Evolutionary conservation across 2,888 invertebrate genomes (phyloP).

Genomic region (Cataglyphis albicans): DNA sequence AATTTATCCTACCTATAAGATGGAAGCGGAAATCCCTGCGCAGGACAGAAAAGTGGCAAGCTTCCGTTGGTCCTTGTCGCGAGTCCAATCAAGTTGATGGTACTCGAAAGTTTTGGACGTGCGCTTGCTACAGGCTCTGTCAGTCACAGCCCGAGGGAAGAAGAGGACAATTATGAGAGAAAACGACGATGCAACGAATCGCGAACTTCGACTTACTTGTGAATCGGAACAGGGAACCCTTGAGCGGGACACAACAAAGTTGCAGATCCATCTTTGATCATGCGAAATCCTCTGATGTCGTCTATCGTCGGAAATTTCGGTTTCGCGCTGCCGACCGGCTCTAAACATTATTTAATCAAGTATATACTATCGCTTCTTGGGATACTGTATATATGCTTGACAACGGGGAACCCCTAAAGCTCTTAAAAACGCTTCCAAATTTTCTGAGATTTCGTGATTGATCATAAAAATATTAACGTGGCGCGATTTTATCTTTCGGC

Average conservation of each 20-base stretch:
- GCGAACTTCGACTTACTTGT: slow-evolving; percentile 86
- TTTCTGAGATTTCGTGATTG: neutral
- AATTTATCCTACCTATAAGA: slow-evolving; percentile 85
- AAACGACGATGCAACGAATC: neutral
- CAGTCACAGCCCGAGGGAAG: slow-evolving; percentile 66
- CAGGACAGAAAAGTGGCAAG: slow-evolving; percentile 90
- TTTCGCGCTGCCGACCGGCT: slow-evolving; percentile 88
- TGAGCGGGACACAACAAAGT: slow-evolving; percentile 91
- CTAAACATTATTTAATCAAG: slow-evolving; percentile 79
- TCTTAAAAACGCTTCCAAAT: slow-evolving; percentile 14
- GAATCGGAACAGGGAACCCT: slow-evolving; percentile 89
- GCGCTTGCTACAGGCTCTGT: slow-evolving; percentile 91
- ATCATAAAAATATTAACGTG: neutral
- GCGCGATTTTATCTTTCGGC: neutral
- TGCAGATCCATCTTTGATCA: slow-evolving; percentile 84
- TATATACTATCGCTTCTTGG: neutral
- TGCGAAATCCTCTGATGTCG: slow-evolving; percentile 81
- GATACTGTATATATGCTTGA: neutral
- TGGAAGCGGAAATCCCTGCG: slow-evolving; percentile 91
- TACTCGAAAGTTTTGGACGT: slow-evolving; percentile 89
- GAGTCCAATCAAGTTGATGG: slow-evolving; percentile 88
- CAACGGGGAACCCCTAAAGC: slow-evolving; percentile 64
- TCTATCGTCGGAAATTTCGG: slow-evolving; percentile 87
- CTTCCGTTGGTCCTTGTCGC: slow-evolving; percentile 86
- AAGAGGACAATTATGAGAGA: slow-evolving; percentile 34